Conservation (phyloP, 1,140 invertebrate genomes). For the Meloidogyne floridensis region DNA sequence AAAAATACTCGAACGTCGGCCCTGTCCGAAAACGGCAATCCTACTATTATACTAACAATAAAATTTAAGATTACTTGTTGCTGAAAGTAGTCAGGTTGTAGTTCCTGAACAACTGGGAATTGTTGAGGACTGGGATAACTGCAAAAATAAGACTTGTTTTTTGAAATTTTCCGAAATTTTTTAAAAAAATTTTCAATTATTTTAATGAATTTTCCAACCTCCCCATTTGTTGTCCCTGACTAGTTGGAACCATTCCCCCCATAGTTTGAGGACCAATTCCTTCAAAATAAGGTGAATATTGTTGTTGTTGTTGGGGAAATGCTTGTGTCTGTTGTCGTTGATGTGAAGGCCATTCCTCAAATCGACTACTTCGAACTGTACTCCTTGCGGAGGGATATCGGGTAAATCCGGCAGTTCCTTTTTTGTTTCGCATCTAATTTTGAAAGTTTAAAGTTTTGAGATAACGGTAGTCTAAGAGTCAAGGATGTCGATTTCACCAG, state of each 20-base stretch:
- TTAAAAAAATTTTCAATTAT: not conserved
- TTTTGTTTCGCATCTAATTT: conserved; percentile 40
- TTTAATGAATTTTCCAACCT: not conserved
- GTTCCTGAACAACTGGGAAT: conserved; percentile 22
- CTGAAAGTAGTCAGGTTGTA: conserved; percentile 36
- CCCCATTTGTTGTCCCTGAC: not conserved
- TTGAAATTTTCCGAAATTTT: too few relatives aligned
- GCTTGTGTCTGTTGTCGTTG: not conserved
- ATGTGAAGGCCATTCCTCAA: not conserved
- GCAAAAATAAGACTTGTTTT: not conserved
- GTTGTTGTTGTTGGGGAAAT: conserved; percentile 27
- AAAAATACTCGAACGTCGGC: too few relatives aligned
- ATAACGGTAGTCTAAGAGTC: too few relatives aligned
- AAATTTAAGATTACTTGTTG: conserved; percentile 28
- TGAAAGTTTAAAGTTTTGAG: too few relatives aligned
- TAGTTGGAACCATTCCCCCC: not conserved
- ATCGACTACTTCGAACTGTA: conserved; percentile 8
- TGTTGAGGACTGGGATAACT: not conserved
- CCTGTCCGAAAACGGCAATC: too few relatives aligned
- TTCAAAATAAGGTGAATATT: conserved; percentile 16
- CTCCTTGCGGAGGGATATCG: conserved; percentile 26
- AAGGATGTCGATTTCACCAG: too few relatives aligned
- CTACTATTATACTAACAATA: too few relatives aligned
- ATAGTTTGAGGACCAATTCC: not conserved
- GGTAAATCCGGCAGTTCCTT: not conserved